Percentiles rank a stretch among this genome's conserved stretches.
These are phyloP conservation scores for Harpalus rufipes DNA, from an alignment of 2,888 invertebrate genomes.

Conservation along the genomic window DNA sequence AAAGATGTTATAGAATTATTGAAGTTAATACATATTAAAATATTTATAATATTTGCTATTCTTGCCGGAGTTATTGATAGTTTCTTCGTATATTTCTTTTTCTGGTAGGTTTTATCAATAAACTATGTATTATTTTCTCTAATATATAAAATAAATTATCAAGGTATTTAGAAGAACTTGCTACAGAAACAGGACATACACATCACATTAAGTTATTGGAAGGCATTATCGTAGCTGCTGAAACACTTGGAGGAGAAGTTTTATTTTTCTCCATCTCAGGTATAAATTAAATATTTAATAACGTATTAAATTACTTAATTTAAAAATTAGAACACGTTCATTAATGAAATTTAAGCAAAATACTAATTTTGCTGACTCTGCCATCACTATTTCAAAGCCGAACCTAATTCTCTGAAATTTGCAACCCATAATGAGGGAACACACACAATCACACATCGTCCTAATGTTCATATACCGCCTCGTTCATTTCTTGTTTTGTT, in stretches of 20 bases:
- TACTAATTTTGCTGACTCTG: no score
- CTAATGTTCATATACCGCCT: no score
- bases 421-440: no score
- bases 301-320: neutral
- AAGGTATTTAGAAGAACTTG: slow-evolving; percentile 89
- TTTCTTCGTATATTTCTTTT: slow-evolving; percentile 89
- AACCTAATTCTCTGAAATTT: no score
- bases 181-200: slow-evolving; percentile 81
- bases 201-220: slow-evolving; percentile 87
- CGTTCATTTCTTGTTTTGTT: no score
- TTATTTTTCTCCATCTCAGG: slow-evolving; percentile 87
- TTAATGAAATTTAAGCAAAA: no score
- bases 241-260: slow-evolving; percentile 89
- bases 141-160: slow-evolving; percentile 62
- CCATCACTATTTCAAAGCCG: no score
- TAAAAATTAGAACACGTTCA: neutral
- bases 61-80: slow-evolving; percentile 89
- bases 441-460: no score
- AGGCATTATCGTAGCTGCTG: slow-evolving; percentile 88
- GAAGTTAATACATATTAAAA: slow-evolving; percentile 82
- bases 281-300: slow-evolving; percentile 70
- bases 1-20: slow-evolving; percentile 83
- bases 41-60: slow-evolving; percentile 86
- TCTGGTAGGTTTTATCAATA: slow-evolving; percentile 81
- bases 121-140: neutral